These are phyloP conservation scores for Ostrea denselamellosa DNA, from an alignment of 1,140 invertebrate species.

Conservation along the genomic window DNA sequence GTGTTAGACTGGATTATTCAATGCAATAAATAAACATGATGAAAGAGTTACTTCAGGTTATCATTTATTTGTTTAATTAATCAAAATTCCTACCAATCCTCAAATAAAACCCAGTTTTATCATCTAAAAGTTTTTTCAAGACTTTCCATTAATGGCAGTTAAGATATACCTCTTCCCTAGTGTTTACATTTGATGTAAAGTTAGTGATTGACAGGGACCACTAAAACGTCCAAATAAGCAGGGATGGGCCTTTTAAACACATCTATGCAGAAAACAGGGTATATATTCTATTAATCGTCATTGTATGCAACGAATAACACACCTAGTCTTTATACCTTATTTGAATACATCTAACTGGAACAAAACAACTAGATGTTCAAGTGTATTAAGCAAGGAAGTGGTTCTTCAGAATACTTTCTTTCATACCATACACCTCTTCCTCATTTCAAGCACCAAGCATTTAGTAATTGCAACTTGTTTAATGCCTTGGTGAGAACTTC, in stretches of 20 bases:
- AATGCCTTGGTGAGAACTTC: conserved; percentile 18
- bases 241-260: conserved; percentile 20
- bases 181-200: neutral
- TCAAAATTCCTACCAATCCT: neutral
- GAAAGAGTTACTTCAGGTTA: neutral
- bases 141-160: neutral
- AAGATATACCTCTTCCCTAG: neutral
- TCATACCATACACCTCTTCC: neutral
- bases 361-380: neutral
- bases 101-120: neutral
- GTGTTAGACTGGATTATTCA: neutral
- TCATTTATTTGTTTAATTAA: neutral
- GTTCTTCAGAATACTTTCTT: neutral
- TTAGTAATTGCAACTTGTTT: neutral
- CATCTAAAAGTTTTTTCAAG: neutral
- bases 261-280: neutral
- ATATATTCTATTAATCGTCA: neutral
- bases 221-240: neutral
- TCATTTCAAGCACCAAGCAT: neutral
- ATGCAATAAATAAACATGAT: neutral
- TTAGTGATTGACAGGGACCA: neutral
- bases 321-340: neutral
- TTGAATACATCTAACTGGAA: neutral
- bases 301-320: neutral
- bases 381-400: neutral